Evolutionary conservation across 2,888 invertebrate genomes (phyloP), one percentile per base, ranked within the genome.

Genomic region (Alviniconcha strummeri): DNA sequence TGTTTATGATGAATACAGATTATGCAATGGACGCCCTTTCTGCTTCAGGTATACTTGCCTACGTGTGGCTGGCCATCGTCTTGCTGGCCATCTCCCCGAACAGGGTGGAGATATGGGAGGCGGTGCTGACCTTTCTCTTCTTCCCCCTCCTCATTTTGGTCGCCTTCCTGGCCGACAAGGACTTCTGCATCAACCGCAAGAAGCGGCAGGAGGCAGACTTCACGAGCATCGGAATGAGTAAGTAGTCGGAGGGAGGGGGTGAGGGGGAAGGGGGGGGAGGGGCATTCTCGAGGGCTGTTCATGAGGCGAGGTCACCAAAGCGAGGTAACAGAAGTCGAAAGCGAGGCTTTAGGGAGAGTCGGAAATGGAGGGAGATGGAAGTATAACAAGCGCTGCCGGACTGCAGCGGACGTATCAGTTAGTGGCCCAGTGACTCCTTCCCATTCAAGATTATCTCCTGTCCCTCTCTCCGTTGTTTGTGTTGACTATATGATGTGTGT

Each of bases 21-120:
- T 36, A 36, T 36, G 36, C 36, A 36, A 36, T 36, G 36, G 36
- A 36, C 36, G 36, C 36, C 36, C 36, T 36, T 36, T 36, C 36
- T 36, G 36, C 36, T 3, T 36, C 93, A 86, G 93, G 93, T 79
- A 89, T 95, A 57, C 95, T 95, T 87, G 95, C 95, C n/a, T 95
- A 95, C 91, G 90, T 95, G 76, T 95, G 95, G 95, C 92, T 96
- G 83, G 92, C 95, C 57, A 89, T 95, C 57, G 94, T 95, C 76
- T 91, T 95, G 77, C 90, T 94, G 77, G 92, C 87, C 19, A 91
- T 93, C 74, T 90, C 94, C 0, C 94, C 94, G 0, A 88, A 92
- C 78, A 86, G 80, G 15, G 90, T 95, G n/a, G 94, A 95, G 55
- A 87, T 95, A 13, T 95, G 95, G 95, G 95, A 95, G 90, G 95